These are phyloP conservation scores for Xestia c-nigrum DNA, from an alignment of 2,888 invertebrate genomes.

Conservation along the genomic window DNA sequence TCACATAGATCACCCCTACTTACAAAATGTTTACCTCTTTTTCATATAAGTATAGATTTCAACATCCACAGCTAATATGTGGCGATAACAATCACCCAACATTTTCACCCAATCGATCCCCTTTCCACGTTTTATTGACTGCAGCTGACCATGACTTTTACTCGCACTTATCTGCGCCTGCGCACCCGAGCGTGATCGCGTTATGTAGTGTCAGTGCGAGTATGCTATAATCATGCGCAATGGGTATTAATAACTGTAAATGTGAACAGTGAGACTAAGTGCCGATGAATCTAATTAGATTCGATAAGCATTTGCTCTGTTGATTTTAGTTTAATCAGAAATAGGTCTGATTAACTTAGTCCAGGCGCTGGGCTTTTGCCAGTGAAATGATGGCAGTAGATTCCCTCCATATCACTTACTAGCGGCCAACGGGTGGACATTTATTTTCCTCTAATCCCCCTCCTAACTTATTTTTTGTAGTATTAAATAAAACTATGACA, in stretches of 20 bases:
- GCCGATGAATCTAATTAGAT: constrained; percentile 29
- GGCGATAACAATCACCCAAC: neutral
- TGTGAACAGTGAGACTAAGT: constrained; percentile 25
- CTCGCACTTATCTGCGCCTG: constrained; percentile 43
- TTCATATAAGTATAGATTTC: neutral
- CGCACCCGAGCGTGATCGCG: constrained; percentile 38
- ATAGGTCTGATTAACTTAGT: neutral
- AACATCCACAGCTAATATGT: neutral
- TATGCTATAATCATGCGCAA: constrained; percentile 40
- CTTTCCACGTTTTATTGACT: constrained; percentile 56
- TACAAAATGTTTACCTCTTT: too few species aligned
- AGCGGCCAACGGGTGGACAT: too few species aligned
- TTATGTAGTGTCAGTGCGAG: constrained; percentile 35
- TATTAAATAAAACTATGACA: too few species aligned
- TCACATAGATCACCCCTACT: too few species aligned
- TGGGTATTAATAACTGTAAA: constrained; percentile 49
- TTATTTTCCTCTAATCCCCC: too few species aligned
- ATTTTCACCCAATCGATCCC: constrained; percentile 31
- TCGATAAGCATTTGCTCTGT: neutral
- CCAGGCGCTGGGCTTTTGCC: neutral
- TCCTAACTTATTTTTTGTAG: too few species aligned
- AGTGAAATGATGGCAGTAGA: neutral
- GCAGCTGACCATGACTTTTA: constrained; percentile 65
- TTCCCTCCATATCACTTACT: neutral
- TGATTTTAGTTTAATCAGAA: neutral